These are phyloP conservation scores for Caranx melampygus DNA, from an alignment of 2,113 vertebrate species.

Conservation along the genomic window DNA sequence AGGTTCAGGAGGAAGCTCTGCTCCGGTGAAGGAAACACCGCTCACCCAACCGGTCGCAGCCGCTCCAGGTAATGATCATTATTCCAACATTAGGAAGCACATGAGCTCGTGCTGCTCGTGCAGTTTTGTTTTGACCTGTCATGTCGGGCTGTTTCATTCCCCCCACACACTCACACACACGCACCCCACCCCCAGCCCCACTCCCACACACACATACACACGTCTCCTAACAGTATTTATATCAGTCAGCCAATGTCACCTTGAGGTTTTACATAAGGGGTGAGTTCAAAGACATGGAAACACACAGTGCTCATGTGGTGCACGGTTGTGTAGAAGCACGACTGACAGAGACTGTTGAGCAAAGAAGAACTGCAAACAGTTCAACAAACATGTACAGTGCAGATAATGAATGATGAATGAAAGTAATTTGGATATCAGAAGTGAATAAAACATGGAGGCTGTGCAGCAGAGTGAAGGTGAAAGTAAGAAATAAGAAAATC, in stretches of 20 bases:
- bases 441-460: too few relatives aligned
- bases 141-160: background rate
- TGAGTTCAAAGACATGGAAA: background rate
- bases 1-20: constrained; percentile 32
- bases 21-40: constrained; percentile 22
- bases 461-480: too few relatives aligned
- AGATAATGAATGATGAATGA: background rate
- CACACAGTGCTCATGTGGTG: too few relatives aligned
- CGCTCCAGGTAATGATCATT: constrained; percentile 61
- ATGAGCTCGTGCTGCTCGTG: background rate
- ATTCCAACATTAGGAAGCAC: background rate
- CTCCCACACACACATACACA: too few relatives aligned
- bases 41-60: constrained; percentile 34
- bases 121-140: background rate
- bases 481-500: too few relatives aligned
- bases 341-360: background rate
- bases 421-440: too few relatives aligned
- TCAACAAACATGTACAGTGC: background rate
- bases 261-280: background rate
- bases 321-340: background rate
- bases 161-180: too few relatives aligned
- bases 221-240: background rate
- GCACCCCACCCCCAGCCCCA: too few relatives aligned
- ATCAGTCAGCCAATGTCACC: background rate
- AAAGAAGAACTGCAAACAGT: background rate